Evolutionary conservation across 2,888 invertebrate species (phyloP).

Genomic region (Drosophila subquinaria): DNA sequence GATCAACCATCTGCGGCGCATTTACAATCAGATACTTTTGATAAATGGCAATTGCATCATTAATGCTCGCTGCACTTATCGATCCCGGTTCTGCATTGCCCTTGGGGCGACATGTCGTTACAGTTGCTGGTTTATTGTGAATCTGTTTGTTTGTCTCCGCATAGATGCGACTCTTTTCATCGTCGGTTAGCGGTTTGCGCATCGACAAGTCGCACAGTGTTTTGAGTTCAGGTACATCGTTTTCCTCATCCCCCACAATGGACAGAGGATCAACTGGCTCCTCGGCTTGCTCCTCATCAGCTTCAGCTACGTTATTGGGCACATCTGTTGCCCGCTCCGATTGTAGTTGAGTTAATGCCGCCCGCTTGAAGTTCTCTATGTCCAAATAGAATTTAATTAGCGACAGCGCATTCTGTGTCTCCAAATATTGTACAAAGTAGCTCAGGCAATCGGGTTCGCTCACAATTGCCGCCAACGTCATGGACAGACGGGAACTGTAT

Average conservation of each 20-base stretch:
- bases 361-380: constrained; percentile 89
- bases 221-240: constrained; percentile 84
- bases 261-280: neutral
- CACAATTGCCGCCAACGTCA: constrained; percentile 91
- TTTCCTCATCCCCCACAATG: constrained; percentile 40
- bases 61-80: constrained; percentile 74
- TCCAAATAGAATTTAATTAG: constrained; percentile 92
- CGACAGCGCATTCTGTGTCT: constrained; percentile 89
- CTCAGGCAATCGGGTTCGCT: constrained; percentile 92
- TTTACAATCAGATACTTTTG: constrained; percentile 84
- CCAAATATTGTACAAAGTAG: constrained; percentile 95
- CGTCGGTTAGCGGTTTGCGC: constrained; percentile 85
- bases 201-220: constrained; percentile 84
- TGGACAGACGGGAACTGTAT: constrained; percentile 88
- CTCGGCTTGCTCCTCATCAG: constrained; percentile 7
- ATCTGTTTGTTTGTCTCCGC: constrained; percentile 84
- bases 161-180: constrained; percentile 85
- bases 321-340: constrained; percentile 39
- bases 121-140: constrained; percentile 33
- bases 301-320: constrained; percentile 2
- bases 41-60: constrained; percentile 85
- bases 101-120: constrained; percentile 22
- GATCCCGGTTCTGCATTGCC: constrained; percentile 49
- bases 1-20: constrained; percentile 79
- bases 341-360: constrained; percentile 78